A percentile compares a stretch with the other conserved stretches of the same genome.
phyloP scores from a whole-genome alignment of 2,888 invertebrate species.

The Rotaria sp. region DNA sequence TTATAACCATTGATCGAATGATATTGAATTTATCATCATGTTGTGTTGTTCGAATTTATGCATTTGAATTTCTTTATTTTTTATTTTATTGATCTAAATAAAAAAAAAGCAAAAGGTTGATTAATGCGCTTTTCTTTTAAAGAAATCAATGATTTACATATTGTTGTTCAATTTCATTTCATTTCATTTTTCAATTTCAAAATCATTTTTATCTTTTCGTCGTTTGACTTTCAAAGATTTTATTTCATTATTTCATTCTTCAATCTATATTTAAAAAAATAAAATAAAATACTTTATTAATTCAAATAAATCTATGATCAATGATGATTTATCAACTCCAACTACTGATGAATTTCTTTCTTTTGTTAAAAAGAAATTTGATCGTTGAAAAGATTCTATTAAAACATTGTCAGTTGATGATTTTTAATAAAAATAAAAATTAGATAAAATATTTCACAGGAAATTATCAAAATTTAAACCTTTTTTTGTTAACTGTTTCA shows the following conservation, averaged over 20 bases:
- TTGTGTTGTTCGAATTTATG: slow-evolving; percentile 1
- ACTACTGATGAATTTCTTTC: neutral
- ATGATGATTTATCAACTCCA: neutral
- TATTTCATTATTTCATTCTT: slow-evolving; percentile 13
- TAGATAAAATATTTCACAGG: too few species aligned
- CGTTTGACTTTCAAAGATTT: neutral
- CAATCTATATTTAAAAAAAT: neutral
- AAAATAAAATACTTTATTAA: too few species aligned
- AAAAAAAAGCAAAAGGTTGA: too few species aligned
- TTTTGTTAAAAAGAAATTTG: slow-evolving; percentile 3
- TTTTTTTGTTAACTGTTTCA: slow-evolving; percentile 1
- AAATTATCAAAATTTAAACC: too few species aligned
- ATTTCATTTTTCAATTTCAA: slow-evolving; percentile 11
- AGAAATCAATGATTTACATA: neutral
- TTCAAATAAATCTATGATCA: too few species aligned
- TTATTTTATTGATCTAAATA: neutral
- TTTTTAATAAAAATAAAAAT: neutral
- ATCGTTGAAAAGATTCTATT: neutral
- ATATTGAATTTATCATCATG: slow-evolving; percentile 17
- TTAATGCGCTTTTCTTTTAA: too few species aligned
- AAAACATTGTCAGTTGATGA: neutral
- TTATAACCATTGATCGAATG: neutral
- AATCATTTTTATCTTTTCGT: slow-evolving; percentile 25
- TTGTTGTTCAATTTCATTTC: neutral
- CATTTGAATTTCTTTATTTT: neutral